Conservation (phyloP, 2,113 vertebrate species). For the Microcebus griseorufus region DNA sequence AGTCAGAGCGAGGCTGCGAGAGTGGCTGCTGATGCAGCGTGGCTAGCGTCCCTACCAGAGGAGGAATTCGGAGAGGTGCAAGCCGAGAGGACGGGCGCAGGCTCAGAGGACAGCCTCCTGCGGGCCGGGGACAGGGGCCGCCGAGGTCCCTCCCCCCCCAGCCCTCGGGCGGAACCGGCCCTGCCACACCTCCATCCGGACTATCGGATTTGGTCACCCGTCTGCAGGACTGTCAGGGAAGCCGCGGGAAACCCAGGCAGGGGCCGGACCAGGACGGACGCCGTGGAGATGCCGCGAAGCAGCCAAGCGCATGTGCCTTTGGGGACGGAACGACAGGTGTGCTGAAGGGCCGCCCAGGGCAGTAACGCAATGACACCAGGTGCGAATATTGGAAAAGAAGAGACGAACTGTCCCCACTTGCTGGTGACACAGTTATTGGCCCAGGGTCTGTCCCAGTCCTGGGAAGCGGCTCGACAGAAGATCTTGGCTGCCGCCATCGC, state of each 20-base stretch:
- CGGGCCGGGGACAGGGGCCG: too few relatives aligned
- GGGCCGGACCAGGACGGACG: not conserved
- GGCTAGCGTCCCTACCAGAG: not conserved
- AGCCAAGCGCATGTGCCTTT: not conserved
- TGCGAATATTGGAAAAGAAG: not conserved
- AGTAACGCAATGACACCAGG: not conserved
- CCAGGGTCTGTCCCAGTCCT: not conserved
- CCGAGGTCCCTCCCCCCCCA: too few relatives aligned
- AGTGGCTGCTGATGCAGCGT: not conserved
- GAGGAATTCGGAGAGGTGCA: not conserved
- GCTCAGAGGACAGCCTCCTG: not conserved
- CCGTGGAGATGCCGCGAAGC: not conserved
- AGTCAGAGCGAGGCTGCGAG: not conserved
- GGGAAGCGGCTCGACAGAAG: too few relatives aligned
- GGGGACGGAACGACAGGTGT: not conserved
- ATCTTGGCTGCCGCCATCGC: not conserved
- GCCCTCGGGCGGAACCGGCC: not conserved
- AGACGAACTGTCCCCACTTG: not conserved
- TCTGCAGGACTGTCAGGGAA: not conserved
- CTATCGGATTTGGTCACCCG: not conserved
- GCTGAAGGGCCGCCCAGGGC: accelerated
- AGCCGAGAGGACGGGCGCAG: accelerated
- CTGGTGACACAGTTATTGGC: not conserved
- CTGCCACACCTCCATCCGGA: not conserved
- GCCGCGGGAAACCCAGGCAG: not conserved